These are phyloP conservation scores for Melanocharis versteri DNA, from an alignment of 2,113 vertebrate genomes.

Conservation along the genomic window DNA sequence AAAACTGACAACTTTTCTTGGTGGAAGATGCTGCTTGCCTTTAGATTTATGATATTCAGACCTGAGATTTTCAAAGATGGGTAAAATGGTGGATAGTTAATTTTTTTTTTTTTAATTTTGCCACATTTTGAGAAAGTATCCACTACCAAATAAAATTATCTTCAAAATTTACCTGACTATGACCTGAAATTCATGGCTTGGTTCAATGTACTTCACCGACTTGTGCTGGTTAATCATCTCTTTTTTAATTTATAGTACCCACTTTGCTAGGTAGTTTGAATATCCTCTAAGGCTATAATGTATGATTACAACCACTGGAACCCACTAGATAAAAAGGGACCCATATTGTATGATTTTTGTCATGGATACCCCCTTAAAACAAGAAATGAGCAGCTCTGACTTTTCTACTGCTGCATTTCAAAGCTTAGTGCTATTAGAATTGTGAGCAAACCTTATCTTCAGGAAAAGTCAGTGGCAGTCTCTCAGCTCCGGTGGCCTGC, in stretches of 20 bases:
- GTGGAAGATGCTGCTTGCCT: neutral
- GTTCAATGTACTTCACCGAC: neutral
- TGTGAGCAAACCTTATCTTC: neutral
- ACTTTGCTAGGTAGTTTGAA: neutral
- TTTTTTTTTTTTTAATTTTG: neutral
- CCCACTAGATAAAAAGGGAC: neutral
- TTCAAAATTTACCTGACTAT: neutral
- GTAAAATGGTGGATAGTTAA: neutral
- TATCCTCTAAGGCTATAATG: neutral
- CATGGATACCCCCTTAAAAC: neutral
- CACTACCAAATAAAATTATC: neutral
- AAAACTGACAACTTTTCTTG: neutral
- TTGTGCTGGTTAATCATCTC: neutral
- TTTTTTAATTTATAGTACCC: neutral
- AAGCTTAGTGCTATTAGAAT: neutral
- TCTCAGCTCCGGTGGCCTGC: neutral
- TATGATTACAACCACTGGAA: neutral
- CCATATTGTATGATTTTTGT: neutral
- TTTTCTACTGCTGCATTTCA: neutral
- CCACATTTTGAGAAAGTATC: neutral
- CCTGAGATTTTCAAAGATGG: neutral
- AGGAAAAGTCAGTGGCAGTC: neutral
- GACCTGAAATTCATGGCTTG: neutral
- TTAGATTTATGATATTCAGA: neutral
- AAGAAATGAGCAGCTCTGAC: neutral